These are phyloP conservation scores for Myrmophylax atrothorax DNA, from an alignment of 2,113 vertebrate species.

Conservation along the genomic window DNA sequence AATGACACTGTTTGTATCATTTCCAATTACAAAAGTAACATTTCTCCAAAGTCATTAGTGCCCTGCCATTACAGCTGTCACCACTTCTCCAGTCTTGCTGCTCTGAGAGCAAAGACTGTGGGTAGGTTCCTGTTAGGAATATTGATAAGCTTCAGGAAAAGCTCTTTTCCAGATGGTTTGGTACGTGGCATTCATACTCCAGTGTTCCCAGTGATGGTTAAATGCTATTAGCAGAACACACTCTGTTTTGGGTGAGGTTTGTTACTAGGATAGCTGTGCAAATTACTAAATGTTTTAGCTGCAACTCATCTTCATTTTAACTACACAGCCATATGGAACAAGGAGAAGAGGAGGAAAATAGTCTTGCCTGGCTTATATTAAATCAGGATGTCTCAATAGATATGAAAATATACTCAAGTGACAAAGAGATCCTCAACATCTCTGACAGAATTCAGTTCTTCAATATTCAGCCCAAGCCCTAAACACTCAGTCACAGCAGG, in stretches of 20 bases:
- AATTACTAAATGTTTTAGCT: not conserved
- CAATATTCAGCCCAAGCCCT: not conserved
- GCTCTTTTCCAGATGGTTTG: not conserved
- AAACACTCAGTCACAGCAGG: not conserved
- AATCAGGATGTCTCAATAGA: not conserved
- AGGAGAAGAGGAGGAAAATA: not conserved
- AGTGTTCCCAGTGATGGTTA: not conserved
- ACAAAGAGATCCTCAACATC: not conserved
- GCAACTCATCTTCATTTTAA: not conserved
- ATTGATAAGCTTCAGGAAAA: not conserved
- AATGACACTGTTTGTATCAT: not conserved
- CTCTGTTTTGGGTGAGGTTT: not conserved
- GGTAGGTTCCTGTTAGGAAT: not conserved
- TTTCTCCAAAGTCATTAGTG: conserved; percentile 13
- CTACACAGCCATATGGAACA: not conserved
- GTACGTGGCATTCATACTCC: not conserved
- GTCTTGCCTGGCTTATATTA: not conserved
- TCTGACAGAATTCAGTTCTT: not conserved
- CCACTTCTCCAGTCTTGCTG: not conserved
- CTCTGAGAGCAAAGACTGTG: not conserved
- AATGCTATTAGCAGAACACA: not conserved
- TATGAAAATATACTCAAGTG: not conserved
- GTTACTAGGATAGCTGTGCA: not conserved
- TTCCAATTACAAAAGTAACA: conserved; percentile 1
- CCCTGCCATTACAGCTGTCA: not conserved